Conservation (phyloP, 1,140 invertebrate genomes). For the Drosophila navojoa region DNA sequence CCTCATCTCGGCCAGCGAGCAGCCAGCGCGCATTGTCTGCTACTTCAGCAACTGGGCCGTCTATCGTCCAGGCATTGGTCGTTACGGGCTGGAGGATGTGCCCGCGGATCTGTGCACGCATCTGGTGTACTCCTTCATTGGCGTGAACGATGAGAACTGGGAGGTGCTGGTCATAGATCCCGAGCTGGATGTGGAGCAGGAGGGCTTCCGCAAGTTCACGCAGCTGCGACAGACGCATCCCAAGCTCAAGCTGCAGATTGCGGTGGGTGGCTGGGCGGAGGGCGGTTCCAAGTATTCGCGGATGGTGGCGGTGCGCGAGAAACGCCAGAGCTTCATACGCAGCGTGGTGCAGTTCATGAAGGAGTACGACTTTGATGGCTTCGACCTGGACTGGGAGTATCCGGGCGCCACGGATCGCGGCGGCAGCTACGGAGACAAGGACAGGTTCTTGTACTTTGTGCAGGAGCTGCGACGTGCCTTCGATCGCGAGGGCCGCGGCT, state of each 20-base stretch:
- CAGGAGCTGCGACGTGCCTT: constrained; percentile 92
- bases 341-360: constrained; percentile 92
- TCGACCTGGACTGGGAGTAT: constrained; percentile 94
- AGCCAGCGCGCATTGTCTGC: constrained; percentile 88
- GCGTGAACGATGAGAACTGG: constrained; percentile 91
- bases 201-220: constrained; percentile 93
- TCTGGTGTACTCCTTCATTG: constrained; percentile 95
- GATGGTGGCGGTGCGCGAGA: constrained; percentile 88
- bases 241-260: constrained; percentile 90
- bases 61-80: constrained; percentile 92
- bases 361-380: constrained; percentile 91
- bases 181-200: constrained; percentile 90
- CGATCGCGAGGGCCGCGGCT: constrained; percentile 88
- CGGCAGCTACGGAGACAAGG: constrained; percentile 93
- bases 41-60: constrained; percentile 97
- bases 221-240: constrained; percentile 89
- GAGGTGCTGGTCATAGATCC: constrained; percentile 91
- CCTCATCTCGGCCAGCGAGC: constrained; percentile 37
- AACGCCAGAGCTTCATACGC: constrained; percentile 89
- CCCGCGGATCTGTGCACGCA: constrained; percentile 93
- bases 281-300: constrained; percentile 93
- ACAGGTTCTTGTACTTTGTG: constrained; percentile 92
- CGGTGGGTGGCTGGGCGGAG: constrained; percentile 95
- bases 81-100: constrained; percentile 92
- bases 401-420: constrained; percentile 93